Evolutionary conservation across 2,888 invertebrate genomes (phyloP), one percentile per base, ranked within the genome.

Genomic region (Platynereis dumerilii): DNA sequence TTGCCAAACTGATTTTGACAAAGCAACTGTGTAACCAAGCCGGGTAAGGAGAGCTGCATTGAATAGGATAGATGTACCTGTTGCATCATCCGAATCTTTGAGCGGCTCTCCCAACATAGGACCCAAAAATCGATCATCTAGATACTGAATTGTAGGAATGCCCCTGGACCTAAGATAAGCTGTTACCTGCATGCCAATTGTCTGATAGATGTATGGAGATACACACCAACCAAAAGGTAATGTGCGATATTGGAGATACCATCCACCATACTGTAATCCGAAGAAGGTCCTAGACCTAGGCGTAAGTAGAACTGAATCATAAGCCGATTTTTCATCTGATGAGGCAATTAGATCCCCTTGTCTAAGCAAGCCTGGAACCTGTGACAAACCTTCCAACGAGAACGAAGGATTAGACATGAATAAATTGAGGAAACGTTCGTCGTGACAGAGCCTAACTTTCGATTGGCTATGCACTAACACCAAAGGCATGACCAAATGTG

Each of bases 101-200:
- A 34, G 34, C 34, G 5, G 34, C 12, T 34, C 7, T 7, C 7
- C 5, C 12, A 34, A 34, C 5, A 34, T 7, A 5, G 34, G 34
- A 12, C 34, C 34, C 7, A 48, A n/a, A 48, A 20, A 48, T n/a
- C 17, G n/a, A 48, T 48, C 48, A 22, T 48, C 48, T 7, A 12
- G 7, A 22, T 48, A 48, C n/a, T 48, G 48, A 22, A 48, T n/a
- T 5, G 48, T 22, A 3, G n/a, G 10, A 3, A 48, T n/a, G n/a
- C 48, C 48, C 17, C 5, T 3, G 3, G 3, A 10, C 7, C 48
- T n/a, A 7, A 48, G 48, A n/a, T 48, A 48, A 22, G 20, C 7
- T 48, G 48, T 48, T 3, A 22, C 22, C n/a, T n/a, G n/a, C n/a
- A 48, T n/a, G n/a, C 48, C 48, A n/a, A 48, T n/a, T 48, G 48